Evolutionary conservation across 2,113 vertebrate genomes (phyloP), one percentile per base, ranked within the genome.

Genomic region (Ondatra zibethicus): DNA sequence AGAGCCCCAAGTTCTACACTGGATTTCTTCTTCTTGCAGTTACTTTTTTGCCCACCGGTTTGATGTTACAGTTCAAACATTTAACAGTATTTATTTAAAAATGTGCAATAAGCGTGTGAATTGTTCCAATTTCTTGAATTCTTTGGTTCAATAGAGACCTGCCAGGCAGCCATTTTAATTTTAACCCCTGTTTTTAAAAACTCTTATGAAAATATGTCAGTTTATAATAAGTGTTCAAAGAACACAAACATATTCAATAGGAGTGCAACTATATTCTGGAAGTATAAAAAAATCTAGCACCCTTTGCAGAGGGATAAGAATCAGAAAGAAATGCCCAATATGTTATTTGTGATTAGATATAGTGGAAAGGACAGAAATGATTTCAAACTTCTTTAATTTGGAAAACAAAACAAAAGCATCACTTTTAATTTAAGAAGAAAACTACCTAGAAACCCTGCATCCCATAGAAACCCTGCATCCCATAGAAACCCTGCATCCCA

Each of bases 371-470:
- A 36, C 73, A 72, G 31, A 25, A 66, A 55, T 75, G 45, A 68
- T 88, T 87, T 81, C 39, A 93, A 92, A 82, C 47, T 82, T 92
- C 39, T 96, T 96, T 65, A 55, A 72, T 92, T 93, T 94, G 55
- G 29, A 45, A 65, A 47, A 47, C 1, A 55, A 88, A 52, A 25
- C 33, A 82, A 88, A 72, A n/a, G 36, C 47, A 52, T 19, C 29
- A 8, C 87, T 94, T 95, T 97, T 86, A 96, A 58, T 21, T 0
- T 92, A 94, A 63, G 68, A 94, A 89, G 70, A 63, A 89, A 95
- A 87, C 70, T 58, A 50, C 33, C 10, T 29, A 31, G 81, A 85
- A 39, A 93, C 33, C 47, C n/a, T 52, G 4, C 42, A 42, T 66
- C 27, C 66, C 84, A 91, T 29, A 31, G 81, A 85, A 39, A 93